A percentile compares a stretch with the other conserved stretches of the same genome.
These are phyloP conservation scores for Stratiomys singularior DNA, from an alignment of 2,888 invertebrate genomes.

Conservation along the genomic window DNA sequence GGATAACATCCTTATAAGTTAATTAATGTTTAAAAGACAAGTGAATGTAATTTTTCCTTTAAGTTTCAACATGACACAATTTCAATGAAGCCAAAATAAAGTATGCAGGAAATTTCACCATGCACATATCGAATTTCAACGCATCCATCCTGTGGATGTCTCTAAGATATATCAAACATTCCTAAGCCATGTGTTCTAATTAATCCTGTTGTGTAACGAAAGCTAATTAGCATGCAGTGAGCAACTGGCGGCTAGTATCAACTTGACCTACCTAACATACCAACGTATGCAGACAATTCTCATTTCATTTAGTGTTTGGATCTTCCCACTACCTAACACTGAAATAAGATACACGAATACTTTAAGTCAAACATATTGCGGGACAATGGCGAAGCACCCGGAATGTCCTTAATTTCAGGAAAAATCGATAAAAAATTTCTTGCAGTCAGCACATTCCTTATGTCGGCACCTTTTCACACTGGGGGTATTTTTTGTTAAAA, in stretches of 20 bases:
- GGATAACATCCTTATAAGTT: too few relatives aligned
- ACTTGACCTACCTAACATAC: slow-evolving; percentile 28
- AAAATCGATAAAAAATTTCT: slow-evolving; percentile 27
- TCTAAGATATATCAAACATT: too few relatives aligned
- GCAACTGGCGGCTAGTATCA: neutral
- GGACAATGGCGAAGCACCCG: neutral
- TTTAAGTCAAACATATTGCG: slow-evolving; percentile 11
- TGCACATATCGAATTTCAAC: too few relatives aligned
- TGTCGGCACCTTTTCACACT: neutral
- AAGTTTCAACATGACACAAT: too few relatives aligned
- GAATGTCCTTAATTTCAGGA: neutral
- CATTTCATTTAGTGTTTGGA: neutral
- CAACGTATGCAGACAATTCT: neutral
- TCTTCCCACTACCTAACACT: neutral
- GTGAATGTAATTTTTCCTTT: too few relatives aligned
- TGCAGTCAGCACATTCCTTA: neutral
- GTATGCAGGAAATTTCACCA: too few relatives aligned
- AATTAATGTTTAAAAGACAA: too few relatives aligned
- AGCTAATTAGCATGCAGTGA: too few relatives aligned
- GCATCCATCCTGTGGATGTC: too few relatives aligned
- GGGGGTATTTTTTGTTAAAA: neutral
- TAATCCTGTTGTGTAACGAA: too few relatives aligned
- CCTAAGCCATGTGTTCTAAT: too few relatives aligned
- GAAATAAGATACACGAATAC: slow-evolving; percentile 24
- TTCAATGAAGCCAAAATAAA: too few relatives aligned